Evolutionary conservation across 2,797 vertebrate species (phyloP), one percentile per base, ranked within the genome.

Genomic region (Euphonia xanthogaster): DNA sequence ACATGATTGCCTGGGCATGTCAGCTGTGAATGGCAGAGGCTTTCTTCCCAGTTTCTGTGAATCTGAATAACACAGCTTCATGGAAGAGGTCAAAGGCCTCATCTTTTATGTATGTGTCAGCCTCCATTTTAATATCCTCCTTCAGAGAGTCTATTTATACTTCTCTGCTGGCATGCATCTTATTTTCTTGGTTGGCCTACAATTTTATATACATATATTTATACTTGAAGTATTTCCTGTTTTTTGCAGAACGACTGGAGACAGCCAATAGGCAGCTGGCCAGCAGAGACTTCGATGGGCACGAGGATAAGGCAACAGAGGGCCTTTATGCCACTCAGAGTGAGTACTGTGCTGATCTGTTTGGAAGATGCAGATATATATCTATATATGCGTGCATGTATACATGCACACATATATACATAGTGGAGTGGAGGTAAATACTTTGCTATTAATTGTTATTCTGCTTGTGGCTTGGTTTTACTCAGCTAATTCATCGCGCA

Each of bases 251-350:
- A 80, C 98, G 98, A 33, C 97, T 99, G 74, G 98, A 99, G 97
- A 98, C 98, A 1, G 98, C 98, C 96, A 98, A 98, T 82, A 98
- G 98, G 96, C 98, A 99, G 81, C 97, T 99, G 37, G 98, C 98
- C 87, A 98, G 97, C 97, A 96, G 98, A 65, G 98, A 98, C 48
- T 97, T 98, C 0, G 98, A 98, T 21, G 97, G 95, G 35, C 97
- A 97, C 0, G 98, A 98, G 79, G 98, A 98, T 53, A 96, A 96
- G 92, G 95, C 94, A 54, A 95, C 97, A 77, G 98, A 98, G 67
- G 97, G 97, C 31, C 97, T 98, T 82, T 98, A 97, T 94, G 91
- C 98, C 51, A 96, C 96, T 95, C 98, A 98, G 90, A 98, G 98
- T 98, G 94, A 98, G 98, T 98, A 82, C 81, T 94, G 63, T 54